A percentile compares a stretch with the other conserved stretches of the same genome.
phyloP scores from a whole-genome alignment of 1,140 invertebrate genomes.

The Drosophila obscura region DNA sequence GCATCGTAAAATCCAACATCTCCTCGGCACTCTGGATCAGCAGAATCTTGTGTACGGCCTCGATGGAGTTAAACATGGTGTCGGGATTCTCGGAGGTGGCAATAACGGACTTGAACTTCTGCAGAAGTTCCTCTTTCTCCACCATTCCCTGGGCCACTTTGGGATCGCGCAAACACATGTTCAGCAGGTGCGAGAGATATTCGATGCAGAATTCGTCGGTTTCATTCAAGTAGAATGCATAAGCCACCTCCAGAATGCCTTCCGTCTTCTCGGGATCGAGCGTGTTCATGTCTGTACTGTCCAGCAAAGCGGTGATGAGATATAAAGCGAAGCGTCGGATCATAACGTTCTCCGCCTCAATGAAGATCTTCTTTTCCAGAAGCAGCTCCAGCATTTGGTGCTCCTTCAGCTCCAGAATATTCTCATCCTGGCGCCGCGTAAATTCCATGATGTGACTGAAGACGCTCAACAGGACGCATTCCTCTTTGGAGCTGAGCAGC shows the following conservation, averaged over 20 bases:
- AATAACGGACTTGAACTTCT: conserved; percentile 60
- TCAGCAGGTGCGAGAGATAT: conserved; percentile 67
- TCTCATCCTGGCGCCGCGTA: conserved; percentile 56
- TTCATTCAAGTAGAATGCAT: conserved; percentile 54
- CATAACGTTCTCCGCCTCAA: conserved; percentile 44
- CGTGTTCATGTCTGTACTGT: conserved; percentile 59
- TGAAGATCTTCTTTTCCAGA: conserved; percentile 60
- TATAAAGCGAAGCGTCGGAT: conserved; percentile 68
- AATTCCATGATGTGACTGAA: conserved; percentile 71
- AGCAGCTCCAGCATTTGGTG: conserved; percentile 55
- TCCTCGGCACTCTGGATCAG: conserved; percentile 55
- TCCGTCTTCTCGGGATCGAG: conserved; percentile 46
- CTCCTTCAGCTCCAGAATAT: conserved; percentile 56
- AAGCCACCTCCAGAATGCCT: conserved; percentile 40
- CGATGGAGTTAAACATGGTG: conserved; percentile 63
- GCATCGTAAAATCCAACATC: conserved; percentile 52
- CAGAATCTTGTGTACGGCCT: conserved; percentile 65
- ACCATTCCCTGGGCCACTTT: conserved; percentile 54
- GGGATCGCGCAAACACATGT: conserved; percentile 70
- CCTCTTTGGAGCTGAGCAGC: conserved; percentile 65
- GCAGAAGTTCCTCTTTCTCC: conserved; percentile 52
- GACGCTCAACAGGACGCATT: conserved; percentile 53
- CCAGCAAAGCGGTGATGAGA: conserved; percentile 56
- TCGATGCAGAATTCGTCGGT: conserved; percentile 72
- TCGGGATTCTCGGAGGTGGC: conserved; percentile 69